Evolutionary conservation across 2,113 vertebrate species (phyloP), one percentile per base, ranked within the genome.

Genomic region (Phaethon lepturus): DNA sequence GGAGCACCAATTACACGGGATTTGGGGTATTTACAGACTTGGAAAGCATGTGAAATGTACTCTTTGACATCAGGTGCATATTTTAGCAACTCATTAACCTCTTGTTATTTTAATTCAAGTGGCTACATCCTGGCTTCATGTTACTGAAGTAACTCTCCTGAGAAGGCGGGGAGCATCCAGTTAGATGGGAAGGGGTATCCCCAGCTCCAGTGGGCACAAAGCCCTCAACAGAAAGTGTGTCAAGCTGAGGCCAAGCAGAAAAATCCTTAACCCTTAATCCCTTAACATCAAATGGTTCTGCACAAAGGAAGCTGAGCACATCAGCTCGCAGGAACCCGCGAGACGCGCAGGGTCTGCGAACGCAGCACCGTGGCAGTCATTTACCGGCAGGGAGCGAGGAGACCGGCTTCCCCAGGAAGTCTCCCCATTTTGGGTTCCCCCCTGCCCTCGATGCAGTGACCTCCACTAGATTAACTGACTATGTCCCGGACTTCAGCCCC

Each of bases 31-130:
- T 96, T 81, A 58, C 93, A 74, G 50, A 42, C 82, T 50, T 87
- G 87, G 93, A 42, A 80, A 68, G 74, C 19, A 0, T 3, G 55
- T 15, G 84, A 81, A 91, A 94, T 31, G 91, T 14, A 42, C 88
- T 58, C 68, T 73, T 40, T 82, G 94, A 95, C 92, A 95, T 83
- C 92, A 96, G 95, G 94, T 95, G 84, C 44, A 45, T 63, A 66
- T 86, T 86, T 97, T 75, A 97, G 89, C 86, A 89, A 76, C 77
- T 94, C 83, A n/a, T 95, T 97, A 91, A 94, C 66, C 80, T 97
- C 91, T 73, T 62, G 58, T 52, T 53, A 31, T 47, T 76, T 77
- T 31, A 64, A 95, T 87, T 94, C 66, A 29, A 82, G 89, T 8
- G 22, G 94, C 66, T 87, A 7, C 87, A 45, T 73, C 87, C 74